A percentile compares a stretch with the other conserved stretches of the same genome.
Conservation (phyloP, 2,888 invertebrate species). For the Apotomis betuletana region DNA sequence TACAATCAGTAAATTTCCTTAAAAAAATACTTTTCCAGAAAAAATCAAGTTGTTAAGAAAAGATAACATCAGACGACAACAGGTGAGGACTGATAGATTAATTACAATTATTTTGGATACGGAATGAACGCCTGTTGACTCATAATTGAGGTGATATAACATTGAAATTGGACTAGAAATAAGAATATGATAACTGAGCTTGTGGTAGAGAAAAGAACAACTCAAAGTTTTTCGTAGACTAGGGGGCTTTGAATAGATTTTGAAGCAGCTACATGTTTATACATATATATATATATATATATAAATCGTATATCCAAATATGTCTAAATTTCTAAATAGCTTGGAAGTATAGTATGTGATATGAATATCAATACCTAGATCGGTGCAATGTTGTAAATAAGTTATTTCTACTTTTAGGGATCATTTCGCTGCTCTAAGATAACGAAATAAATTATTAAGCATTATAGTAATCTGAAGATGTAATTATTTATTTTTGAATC, state of each 20-base stretch:
- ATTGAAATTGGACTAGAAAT: not conserved
- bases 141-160: not conserved
- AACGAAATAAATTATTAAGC: not conserved
- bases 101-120: constrained; percentile 27
- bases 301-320: not conserved
- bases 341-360: constrained; percentile 9
- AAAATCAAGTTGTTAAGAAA: not conserved
- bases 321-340: constrained; percentile 7
- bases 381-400: constrained; percentile 38
- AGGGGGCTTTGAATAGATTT: constrained; percentile 4
- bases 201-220: not conserved
- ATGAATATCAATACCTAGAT: constrained; percentile 19
- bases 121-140: constrained; percentile 20
- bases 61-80: not conserved
- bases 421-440: not conserved
- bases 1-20: not conserved
- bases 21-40: not conserved
- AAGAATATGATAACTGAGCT: not conserved
- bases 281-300: not conserved
- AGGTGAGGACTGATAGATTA: constrained; percentile 38
- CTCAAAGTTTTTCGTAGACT: constrained; percentile 23
- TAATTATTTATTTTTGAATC: constrained; percentile 24
- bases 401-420: not conserved
- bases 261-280: constrained; percentile 10
- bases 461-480: constrained; percentile 14